Evolutionary conservation across 2,888 invertebrate species (phyloP), one percentile per base, ranked within the genome.

Genomic region (Cryptocephalus primarius): DNA sequence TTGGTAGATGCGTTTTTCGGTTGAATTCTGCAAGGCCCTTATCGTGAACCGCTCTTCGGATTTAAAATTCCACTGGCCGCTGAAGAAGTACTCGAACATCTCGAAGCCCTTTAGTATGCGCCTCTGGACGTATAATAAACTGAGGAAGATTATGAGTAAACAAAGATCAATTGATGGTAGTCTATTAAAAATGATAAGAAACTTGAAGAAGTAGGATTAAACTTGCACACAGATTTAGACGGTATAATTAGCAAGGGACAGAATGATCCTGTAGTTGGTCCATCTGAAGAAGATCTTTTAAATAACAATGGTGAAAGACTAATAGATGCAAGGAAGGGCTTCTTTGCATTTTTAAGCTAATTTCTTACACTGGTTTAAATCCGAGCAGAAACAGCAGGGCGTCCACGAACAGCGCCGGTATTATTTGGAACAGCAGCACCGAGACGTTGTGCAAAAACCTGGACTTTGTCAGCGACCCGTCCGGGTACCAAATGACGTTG

Each of bases 401-500:
- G 63, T 89, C 89, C 48, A 89, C 86, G 33, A 88, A 71, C 58
- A 86, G 83, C 4, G 89, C 88, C 8, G 89, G 89, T 39, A 89
- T 58, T 64, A 86, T 79, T 57, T 89, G 89, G 58, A 83, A 82
- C 63, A 88, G 82, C 58, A 87, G 71, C 10, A 85, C 80, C 58
- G 82, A 82, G 12, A 88, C 69, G 50, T 75, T 71, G 60, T 88
- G 88, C 38, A 82, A 69, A 42, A 82, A 70, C 65, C 78, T 81
- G 55, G 76, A 82, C 53, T 79, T 79, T n/a, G 83, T 75, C 32
- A 87, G 81, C 57, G 83, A 80, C 1, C 88, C 88, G 58, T 84
- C 83, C 2, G 88, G 88, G 68, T 83, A 89, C 85, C 94, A 89
- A 48, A 91, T 75, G 12, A 88, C 85, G 14, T 83, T 80, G 61